Evolutionary conservation across 2,888 invertebrate species (phyloP).

Genomic region (Lasioglossum vierecki): DNA sequence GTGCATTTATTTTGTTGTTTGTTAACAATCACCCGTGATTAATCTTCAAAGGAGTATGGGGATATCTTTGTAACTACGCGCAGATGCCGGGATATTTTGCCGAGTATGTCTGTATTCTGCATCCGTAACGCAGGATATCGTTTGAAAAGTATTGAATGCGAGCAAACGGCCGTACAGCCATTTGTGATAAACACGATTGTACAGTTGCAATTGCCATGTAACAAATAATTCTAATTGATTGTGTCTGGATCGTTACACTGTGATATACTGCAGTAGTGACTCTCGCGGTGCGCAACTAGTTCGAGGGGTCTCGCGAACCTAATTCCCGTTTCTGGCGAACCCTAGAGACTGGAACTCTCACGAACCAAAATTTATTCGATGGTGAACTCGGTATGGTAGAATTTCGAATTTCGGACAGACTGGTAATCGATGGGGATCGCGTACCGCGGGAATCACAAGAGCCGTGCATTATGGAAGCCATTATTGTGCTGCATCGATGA

Average conservation of each 20-base stretch:
- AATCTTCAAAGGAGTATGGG: constrained; percentile 31
- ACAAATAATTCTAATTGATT: constrained; percentile 67
- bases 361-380: constrained; percentile 7
- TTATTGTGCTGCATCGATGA: constrained; percentile 53
- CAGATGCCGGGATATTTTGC: constrained; percentile 47
- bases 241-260: constrained; percentile 70
- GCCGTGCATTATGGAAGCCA: constrained; percentile 33
- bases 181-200: constrained; percentile 71
- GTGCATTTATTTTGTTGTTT: constrained; percentile 43
- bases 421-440: neutral
- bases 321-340: neutral
- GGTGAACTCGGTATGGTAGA: neutral
- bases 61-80: constrained; percentile 49
- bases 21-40: constrained; percentile 43
- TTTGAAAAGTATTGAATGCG: constrained; percentile 40
- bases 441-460: neutral
- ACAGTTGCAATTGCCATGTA: constrained; percentile 67
- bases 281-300: neutral
- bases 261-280: constrained; percentile 62
- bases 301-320: neutral
- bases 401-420: neutral
- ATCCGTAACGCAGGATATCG: constrained; percentile 33
- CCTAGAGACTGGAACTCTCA: neutral
- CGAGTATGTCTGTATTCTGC: constrained; percentile 30
- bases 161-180: constrained; percentile 50